A percentile compares a stretch with the other conserved stretches of the same genome.
These are phyloP conservation scores for Tipula lateralis DNA, from an alignment of 2,888 invertebrate genomes.

Conservation along the genomic window DNA sequence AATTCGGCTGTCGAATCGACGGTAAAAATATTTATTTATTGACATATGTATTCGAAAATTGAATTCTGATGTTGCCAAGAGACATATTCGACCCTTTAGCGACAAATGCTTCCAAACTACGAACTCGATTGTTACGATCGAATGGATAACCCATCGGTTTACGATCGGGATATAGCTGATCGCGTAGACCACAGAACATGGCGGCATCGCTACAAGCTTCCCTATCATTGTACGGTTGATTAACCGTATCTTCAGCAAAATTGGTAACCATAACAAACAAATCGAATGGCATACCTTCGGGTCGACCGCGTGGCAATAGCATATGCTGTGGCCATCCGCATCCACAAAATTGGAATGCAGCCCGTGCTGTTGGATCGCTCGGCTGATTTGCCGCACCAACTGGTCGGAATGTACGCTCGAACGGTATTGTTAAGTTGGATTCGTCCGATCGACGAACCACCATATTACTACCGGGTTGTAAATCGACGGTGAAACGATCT, in stretches of 20 bases:
- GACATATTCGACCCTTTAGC: slow-evolving; percentile 63
- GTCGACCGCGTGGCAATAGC: slow-evolving; percentile 56
- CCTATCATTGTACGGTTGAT: slow-evolving; percentile 29
- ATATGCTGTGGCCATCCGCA: slow-evolving; percentile 84
- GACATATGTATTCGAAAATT: slow-evolving; percentile 28
- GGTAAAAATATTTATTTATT: neutral
- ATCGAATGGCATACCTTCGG: slow-evolving; percentile 57
- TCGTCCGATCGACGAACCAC: slow-evolving; percentile 58
- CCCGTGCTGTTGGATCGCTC: slow-evolving; percentile 45
- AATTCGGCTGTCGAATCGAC: neutral
- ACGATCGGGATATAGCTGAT: slow-evolving; percentile 62
- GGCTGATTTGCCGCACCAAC: slow-evolving; percentile 49
- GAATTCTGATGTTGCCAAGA: neutral
- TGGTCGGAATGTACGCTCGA: slow-evolving; percentile 67
- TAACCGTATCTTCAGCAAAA: slow-evolving; percentile 53
- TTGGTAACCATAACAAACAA: slow-evolving; percentile 69
- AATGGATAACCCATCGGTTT: slow-evolving; percentile 62
- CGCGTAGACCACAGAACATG: slow-evolving; percentile 66
- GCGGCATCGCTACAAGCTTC: slow-evolving; percentile 58
- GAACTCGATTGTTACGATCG: slow-evolving; percentile 45
- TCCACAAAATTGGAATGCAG: slow-evolving; percentile 73
- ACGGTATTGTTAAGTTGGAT: slow-evolving; percentile 72
- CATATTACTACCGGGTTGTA: slow-evolving; percentile 58
- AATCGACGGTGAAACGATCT: slow-evolving; percentile 63
- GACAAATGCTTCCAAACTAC: slow-evolving; percentile 59